These are phyloP conservation scores for Sebastes glaucus DNA, from an alignment of 2,797 vertebrate species.

Conservation along the genomic window DNA sequence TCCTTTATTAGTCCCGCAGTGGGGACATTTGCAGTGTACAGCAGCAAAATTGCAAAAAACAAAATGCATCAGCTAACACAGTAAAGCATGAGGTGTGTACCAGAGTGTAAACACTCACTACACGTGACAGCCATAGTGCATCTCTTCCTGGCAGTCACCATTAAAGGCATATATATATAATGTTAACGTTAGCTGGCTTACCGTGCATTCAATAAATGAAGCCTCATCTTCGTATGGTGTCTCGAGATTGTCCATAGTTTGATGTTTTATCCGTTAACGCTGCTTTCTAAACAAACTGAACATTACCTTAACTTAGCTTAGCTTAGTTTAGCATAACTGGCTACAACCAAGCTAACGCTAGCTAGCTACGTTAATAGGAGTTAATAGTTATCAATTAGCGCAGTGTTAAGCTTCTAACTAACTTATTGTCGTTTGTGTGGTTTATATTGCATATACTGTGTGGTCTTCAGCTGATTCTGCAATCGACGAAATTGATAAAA, in stretches of 20 bases:
- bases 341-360: neutral
- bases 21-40: neutral
- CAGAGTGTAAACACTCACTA: neutral
- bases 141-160: neutral
- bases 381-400: too few species aligned
- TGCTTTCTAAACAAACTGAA: accelerated
- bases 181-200: conserved; percentile 32
- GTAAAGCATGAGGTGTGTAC: neutral
- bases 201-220: conserved; percentile 75
- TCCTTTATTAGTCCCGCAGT: too few species aligned
- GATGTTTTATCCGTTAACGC: neutral
- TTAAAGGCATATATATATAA: too few species aligned
- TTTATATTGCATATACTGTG: neutral
- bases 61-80: too few species aligned
- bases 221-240: conserved; percentile 79
- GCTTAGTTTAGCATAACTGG: neutral
- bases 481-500: too few species aligned
- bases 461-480: accelerated
- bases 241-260: conserved; percentile 72
- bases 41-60: too few species aligned
- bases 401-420: neutral
- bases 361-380: neutral
- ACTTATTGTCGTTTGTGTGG: neutral
- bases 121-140: neutral
- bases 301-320: neutral